Percentiles rank a stretch among this genome's conserved stretches.
These are phyloP conservation scores for Deilephila elpenor DNA, from an alignment of 2,888 invertebrate species.

Conservation along the genomic window DNA sequence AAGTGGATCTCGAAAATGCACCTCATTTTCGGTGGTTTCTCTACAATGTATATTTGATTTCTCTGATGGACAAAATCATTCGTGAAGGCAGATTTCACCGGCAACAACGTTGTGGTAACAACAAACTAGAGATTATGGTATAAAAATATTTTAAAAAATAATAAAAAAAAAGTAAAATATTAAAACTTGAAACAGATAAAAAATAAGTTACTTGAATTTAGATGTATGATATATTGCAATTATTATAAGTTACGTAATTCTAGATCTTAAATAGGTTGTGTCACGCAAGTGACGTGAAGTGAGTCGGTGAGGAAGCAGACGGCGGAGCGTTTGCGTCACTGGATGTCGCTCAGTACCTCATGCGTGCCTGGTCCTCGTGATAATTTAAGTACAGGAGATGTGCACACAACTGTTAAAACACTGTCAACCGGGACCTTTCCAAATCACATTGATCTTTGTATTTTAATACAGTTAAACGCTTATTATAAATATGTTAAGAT, in stretches of 20 bases:
- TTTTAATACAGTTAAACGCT: slow-evolving; percentile 60
- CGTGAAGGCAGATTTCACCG: slow-evolving; percentile 89
- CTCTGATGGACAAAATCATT: slow-evolving; percentile 79
- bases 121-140: slow-evolving; percentile 86
- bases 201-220: slow-evolving; percentile 84
- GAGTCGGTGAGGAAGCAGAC: slow-evolving; percentile 54
- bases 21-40: slow-evolving; percentile 48
- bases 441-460: slow-evolving; percentile 69
- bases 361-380: slow-evolving; percentile 74
- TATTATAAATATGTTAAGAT: slow-evolving; percentile 63
- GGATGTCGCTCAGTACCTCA: slow-evolving; percentile 54
- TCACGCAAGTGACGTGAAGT: slow-evolving; percentile 56
- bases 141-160: slow-evolving; percentile 71
- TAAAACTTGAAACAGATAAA: slow-evolving; percentile 83
- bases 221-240: slow-evolving; percentile 83
- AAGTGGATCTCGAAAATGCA: slow-evolving; percentile 45
- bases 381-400: slow-evolving; percentile 75
- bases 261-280: slow-evolving; percentile 78
- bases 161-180: slow-evolving; percentile 85
- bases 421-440: slow-evolving; percentile 62
- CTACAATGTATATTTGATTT: slow-evolving; percentile 46
- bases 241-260: slow-evolving; percentile 83
- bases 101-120: slow-evolving; percentile 86
- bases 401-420: slow-evolving; percentile 63
- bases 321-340: slow-evolving; percentile 45